These are phyloP conservation scores for Temnothorax curvispinosus DNA, from an alignment of 1,140 invertebrate genomes.

Conservation along the genomic window DNA sequence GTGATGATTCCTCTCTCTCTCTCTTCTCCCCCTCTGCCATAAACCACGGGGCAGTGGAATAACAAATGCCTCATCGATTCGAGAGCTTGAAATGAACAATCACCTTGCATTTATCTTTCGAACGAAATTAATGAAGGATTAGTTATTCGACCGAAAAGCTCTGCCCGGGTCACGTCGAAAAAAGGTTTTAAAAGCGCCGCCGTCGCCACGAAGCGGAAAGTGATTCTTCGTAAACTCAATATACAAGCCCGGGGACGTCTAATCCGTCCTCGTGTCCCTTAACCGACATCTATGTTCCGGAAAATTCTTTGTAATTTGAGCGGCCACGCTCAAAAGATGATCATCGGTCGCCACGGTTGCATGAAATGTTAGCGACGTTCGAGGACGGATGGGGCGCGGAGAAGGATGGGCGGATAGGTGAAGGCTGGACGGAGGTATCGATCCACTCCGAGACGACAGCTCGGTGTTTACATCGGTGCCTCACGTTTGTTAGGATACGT, in stretches of 20 bases:
- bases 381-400: conserved; percentile 18
- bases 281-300: conserved; percentile 46
- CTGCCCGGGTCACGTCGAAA: background rate
- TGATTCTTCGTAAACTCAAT: conserved; percentile 38
- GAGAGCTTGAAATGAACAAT: background rate
- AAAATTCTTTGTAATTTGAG: conserved; percentile 54
- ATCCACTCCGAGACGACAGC: conserved; percentile 56
- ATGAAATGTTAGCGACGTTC: conserved; percentile 43
- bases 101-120: no score
- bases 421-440: conserved; percentile 40
- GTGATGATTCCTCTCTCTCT: conserved; percentile 5
- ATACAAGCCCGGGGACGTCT: conserved; percentile 18
- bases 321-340: conserved; percentile 40
- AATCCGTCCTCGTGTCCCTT: conserved; percentile 41
- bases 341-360: conserved; percentile 31
- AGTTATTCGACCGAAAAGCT: background rate
- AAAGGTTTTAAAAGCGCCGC: background rate
- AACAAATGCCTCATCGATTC: background rate
- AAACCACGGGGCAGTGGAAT: background rate
- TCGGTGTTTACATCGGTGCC: conserved; percentile 51
- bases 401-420: conserved; percentile 25
- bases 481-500: conserved; percentile 52
- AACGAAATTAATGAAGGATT: background rate
- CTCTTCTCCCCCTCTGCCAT: background rate
- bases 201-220: conserved; percentile 6